Conservation (phyloP, 2,113 vertebrate genomes). For the Asarcornis scutulata region DNA sequence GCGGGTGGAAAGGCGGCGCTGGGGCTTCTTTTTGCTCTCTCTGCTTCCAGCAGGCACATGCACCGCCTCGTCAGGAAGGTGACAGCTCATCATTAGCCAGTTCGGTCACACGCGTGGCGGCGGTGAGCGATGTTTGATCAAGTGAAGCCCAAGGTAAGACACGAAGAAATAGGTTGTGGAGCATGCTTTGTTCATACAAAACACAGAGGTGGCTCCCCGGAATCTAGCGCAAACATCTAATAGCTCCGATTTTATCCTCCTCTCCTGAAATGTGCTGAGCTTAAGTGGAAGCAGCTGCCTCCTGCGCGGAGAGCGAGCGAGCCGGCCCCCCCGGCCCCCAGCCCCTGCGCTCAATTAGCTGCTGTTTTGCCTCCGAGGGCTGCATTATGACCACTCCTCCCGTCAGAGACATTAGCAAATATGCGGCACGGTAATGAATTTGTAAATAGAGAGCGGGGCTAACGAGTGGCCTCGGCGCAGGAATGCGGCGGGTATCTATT, state of each 20-base stretch:
- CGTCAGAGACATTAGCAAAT: conserved; percentile 49
- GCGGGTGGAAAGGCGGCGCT: background rate
- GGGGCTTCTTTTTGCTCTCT: background rate
- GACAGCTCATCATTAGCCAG: background rate
- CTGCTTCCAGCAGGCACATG: background rate
- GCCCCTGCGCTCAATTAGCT: conserved; percentile 79
- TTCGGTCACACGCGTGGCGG: background rate
- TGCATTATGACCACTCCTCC: conserved; percentile 79
- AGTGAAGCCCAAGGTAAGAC: background rate
- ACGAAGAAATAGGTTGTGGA: background rate
- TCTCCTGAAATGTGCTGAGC: conserved; percentile 72
- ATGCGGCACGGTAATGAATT: conserved; percentile 41
- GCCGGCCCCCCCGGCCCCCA: background rate
- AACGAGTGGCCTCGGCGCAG: conserved; percentile 38
- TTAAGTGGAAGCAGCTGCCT: conserved; percentile 86
- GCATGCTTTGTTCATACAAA: background rate
- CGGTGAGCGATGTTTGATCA: background rate
- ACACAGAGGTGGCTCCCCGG: background rate
- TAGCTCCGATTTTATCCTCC: conserved; percentile 48
- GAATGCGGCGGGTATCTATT: conserved; percentile 11
- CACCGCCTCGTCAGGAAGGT: background rate
- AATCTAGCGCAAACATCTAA: background rate
- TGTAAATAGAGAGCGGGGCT: conserved; percentile 27
- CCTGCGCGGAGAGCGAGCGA: conserved; percentile 64
- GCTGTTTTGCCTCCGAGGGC: conserved; percentile 77